Evolutionary conservation across 2,113 vertebrate genomes (phyloP), one percentile per base, ranked within the genome.

Genomic region (Falco punctatus): DNA sequence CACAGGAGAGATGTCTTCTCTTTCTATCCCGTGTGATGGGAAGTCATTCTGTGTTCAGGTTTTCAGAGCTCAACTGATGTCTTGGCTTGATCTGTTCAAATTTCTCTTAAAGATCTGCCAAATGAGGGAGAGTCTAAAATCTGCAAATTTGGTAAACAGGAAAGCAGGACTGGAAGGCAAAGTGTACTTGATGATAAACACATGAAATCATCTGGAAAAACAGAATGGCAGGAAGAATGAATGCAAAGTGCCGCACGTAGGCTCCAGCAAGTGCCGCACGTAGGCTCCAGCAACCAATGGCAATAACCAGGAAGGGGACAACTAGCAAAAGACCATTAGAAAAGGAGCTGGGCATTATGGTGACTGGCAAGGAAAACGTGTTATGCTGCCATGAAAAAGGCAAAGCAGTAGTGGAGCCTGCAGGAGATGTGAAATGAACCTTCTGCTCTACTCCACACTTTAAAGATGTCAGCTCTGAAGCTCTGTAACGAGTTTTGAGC

Each of bases 141-240:
- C 61, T 72, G 71, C 30, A 59, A 14, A 59, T 85, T 42, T 85
- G 61, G 44, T 85, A 72, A 89, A 75, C 44, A 81, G 52, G 73
- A 85, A 85, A 81, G 65, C n/a, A 44, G 84, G 52, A 33, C 40
- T 42, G 33, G 30, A 75, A 95, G 38, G 46, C 70, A 65, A 14
- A 40, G 44, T 15, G 61, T 72, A 4, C 69, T 84, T 81, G 59
- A 26, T 51, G 57, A 59, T 62, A 77, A 86, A 24, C 0, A 5
- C 82, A 57, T 44, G 5, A 95, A 96, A 79, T 95, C 33, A 72
- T 67, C 66, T 72, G 65, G 89, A 89, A 96, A 74, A 52, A 40
- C 27, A 64, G 78, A 57, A 61, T 61, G 35, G 32, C 73, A 85
- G 70, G 58, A 81, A n/a, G 72, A 78, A 78, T 15, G 57, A 80